Conservation (phyloP, 2,113 vertebrate species). For the Microtus montanus region DNA sequence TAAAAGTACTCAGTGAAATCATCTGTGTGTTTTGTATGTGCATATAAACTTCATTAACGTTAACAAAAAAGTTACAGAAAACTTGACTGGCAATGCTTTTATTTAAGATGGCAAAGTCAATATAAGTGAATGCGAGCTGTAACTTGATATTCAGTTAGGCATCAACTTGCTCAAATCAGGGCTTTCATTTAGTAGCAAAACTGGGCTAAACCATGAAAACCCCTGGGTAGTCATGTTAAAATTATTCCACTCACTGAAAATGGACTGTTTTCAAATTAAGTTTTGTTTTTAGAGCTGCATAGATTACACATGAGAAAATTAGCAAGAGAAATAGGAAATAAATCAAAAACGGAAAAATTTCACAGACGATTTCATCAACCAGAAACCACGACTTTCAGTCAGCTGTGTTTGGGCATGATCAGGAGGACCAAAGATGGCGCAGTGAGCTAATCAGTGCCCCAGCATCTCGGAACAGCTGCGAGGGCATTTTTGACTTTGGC, state of each 20-base stretch:
- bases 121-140: background rate
- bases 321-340: slow-evolving; percentile 27
- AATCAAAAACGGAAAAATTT: slow-evolving; percentile 19
- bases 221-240: slow-evolving; percentile 37
- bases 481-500: background rate
- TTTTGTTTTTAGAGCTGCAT: slow-evolving; percentile 52
- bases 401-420: background rate
- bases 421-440: background rate
- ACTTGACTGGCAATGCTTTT: background rate
- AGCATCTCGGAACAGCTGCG: background rate
- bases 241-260: slow-evolving; percentile 29
- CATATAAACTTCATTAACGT: background rate
- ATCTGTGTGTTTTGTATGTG: background rate
- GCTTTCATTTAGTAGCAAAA: background rate
- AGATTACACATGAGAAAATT: background rate
- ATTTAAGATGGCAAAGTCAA: slow-evolving; percentile 56
- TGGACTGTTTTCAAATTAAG: slow-evolving; percentile 31
- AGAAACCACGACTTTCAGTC: background rate
- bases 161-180: background rate
- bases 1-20: background rate
- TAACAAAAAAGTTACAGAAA: slow-evolving; percentile 42
- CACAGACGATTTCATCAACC: background rate
- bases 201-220: slow-evolving; percentile 3
- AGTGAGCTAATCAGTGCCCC: background rate
- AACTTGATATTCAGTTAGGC: slow-evolving; percentile 5